Evolutionary conservation across 92 coral and sea anemone genomes (phyloP), one percentile per base, ranked within the genome.

Genomic region (Montipora capitata): DNA sequence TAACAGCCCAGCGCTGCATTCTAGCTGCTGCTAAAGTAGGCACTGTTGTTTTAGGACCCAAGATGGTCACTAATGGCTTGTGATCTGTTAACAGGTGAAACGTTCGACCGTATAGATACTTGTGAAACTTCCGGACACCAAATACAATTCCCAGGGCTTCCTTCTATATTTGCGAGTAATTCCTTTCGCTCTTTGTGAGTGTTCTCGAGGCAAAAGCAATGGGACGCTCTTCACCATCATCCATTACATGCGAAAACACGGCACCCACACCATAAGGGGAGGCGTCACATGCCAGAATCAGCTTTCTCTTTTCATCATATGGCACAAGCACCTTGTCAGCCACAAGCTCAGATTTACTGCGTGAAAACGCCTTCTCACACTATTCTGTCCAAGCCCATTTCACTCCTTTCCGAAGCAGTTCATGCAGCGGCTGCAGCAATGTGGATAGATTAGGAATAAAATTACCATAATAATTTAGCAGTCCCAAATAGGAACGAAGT

Each of bases 141-240:
- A 90, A 87, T 10, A 70, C 44, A 15, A 82, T 74, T 13, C 64
- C 72, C 3, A 87, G 83, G 6, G 92, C 94, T 74, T 88, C 90
- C 62, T 88, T 92, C 67, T 88, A 87, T 42, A 92, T 74, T 59
- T 88, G 95, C 2, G 89, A 65, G 66, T 88, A 82, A 62, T 92
- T 88, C 72, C 62, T 76, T 65, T 92, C 87, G 11, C 88, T 84
- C 45, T 78, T 78, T 5, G 89, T 82, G 2, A 83, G 80, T 10
- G 92, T 88, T 65, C 95, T 78, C 0, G 95, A 88, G 41, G 91
- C 90, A 68, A 88, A 88, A n/a, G 91, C 90, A 35, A 92, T 80
- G 62, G 88, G 90, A 9, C 51, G 80, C 18, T 88, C 92, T 83
- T 45, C 51, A 8, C 51, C 51, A 45, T 45, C 51, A 45, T 45